Evolutionary conservation across 1,140 invertebrate genomes (phyloP).

Genomic region (Apocrypta bakeri): DNA sequence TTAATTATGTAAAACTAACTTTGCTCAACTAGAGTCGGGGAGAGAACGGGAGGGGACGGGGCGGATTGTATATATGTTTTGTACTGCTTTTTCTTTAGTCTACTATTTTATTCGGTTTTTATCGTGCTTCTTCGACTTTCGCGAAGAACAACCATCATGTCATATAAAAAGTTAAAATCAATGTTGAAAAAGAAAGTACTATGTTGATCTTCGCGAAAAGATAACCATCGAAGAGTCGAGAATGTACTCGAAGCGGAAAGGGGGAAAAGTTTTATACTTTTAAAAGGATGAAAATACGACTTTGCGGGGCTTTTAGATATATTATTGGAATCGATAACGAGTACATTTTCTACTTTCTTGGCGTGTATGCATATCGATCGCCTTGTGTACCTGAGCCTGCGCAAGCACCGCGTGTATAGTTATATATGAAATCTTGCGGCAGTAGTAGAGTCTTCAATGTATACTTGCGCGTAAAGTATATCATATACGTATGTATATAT

Average conservation of each 20-base stretch:
- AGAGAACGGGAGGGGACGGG: background rate
- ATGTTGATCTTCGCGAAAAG: conserved; percentile 45
- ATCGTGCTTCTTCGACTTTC: background rate
- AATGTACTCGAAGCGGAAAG: background rate
- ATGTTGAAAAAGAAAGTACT: conserved; percentile 19
- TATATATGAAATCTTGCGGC: background rate
- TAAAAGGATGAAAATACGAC: conserved; percentile 50
- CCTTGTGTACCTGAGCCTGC: background rate
- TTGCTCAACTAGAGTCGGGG: too few relatives aligned
- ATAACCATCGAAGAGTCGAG: conserved; percentile 4
- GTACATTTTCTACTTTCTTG: conserved; percentile 27
- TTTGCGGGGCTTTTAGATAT: conserved; percentile 29
- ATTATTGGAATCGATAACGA: conserved; percentile 50
- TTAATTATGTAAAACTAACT: conserved; percentile 48
- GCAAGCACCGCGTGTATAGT: background rate
- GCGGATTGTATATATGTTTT: background rate
- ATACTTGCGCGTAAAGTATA: too few relatives aligned
- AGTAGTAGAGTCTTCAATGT: background rate
- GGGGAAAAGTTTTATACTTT: conserved; percentile 43
- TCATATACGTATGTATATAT: background rate
- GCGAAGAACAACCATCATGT: background rate
- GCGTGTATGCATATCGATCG: background rate
- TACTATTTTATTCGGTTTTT: background rate
- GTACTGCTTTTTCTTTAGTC: background rate
- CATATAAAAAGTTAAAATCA: conserved; percentile 26